Percentiles rank a stretch among this genome's conserved stretches.
Conservation (phyloP, 2,888 invertebrate genomes). For the Hypsopygia costalis region DNA sequence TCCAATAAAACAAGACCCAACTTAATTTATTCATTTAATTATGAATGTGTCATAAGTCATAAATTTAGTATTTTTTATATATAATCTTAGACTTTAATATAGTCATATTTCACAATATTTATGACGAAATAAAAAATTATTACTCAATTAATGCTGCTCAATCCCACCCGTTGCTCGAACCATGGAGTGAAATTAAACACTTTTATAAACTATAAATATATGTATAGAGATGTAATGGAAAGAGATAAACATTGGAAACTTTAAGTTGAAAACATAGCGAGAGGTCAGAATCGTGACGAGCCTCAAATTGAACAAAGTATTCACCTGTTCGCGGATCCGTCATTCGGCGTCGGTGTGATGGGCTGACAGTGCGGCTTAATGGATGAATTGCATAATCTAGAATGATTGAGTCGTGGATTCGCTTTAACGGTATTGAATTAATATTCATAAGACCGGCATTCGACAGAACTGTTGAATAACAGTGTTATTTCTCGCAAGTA, state of each 20-base stretch:
- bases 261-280: too few relatives aligned
- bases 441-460: slow-evolving; percentile 32
- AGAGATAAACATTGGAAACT: too few relatives aligned
- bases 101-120: slow-evolving; percentile 1
- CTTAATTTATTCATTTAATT: too few relatives aligned
- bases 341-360: slow-evolving; percentile 20
- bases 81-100: background rate
- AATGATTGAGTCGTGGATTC: slow-evolving; percentile 42
- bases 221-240: too few relatives aligned
- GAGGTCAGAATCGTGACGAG: too few relatives aligned
- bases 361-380: slow-evolving; percentile 20
- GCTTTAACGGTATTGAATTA: slow-evolving; percentile 31
- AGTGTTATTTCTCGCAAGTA: slow-evolving; percentile 27
- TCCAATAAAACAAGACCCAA: too few relatives aligned
- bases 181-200: too few relatives aligned
- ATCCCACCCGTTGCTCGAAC: background rate
- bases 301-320: background rate
- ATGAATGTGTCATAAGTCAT: too few relatives aligned
- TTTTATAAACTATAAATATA: too few relatives aligned
- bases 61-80: too few relatives aligned
- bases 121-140: slow-evolving; percentile 3
- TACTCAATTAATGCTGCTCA: background rate
- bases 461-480: slow-evolving; percentile 23
- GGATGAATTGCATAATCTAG: slow-evolving; percentile 39
- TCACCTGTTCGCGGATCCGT: slow-evolving; percentile 14